phyloP scores from a whole-genome alignment of 2,113 vertebrate species.

The Maccullochella peelii region DNA sequence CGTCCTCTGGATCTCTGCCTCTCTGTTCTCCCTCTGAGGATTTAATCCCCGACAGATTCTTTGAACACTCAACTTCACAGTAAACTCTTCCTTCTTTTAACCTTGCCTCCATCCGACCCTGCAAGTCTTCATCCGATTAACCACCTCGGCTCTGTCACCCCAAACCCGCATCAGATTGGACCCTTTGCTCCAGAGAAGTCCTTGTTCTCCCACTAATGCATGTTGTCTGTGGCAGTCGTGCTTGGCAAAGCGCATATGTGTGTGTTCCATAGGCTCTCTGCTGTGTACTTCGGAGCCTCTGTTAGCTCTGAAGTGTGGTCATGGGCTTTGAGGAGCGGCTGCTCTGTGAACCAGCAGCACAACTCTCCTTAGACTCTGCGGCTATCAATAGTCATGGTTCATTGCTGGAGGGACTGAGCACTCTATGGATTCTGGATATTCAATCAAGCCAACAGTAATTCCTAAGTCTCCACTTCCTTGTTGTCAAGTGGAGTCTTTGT shows the following conservation, averaged over 20 bases:
- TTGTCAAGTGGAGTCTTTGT: conserved; percentile 46
- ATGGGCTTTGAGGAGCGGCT: conserved; percentile 44
- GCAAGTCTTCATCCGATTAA: conserved; percentile 53
- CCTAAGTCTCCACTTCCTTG: conserved; percentile 16
- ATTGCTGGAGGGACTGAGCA: conserved; percentile 22
- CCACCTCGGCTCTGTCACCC: conserved; percentile 45
- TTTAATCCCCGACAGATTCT: conserved; percentile 67
- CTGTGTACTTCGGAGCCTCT: conserved; percentile 25
- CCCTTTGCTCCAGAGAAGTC: conserved; percentile 46
- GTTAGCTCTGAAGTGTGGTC: conserved; percentile 44
- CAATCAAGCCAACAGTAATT: conserved; percentile 38
- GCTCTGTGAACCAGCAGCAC: conserved; percentile 46
- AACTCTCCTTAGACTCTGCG: conserved; percentile 20
- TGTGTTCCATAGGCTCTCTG: conserved; percentile 32
- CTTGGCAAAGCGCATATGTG: conserved; percentile 25
- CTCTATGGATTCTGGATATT: conserved; percentile 56
- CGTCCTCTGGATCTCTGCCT: conserved; percentile 67
- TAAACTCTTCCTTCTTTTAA: conserved; percentile 58
- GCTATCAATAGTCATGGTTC: conserved; percentile 33
- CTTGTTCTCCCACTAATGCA: conserved; percentile 29
- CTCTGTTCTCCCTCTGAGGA: conserved; percentile 51
- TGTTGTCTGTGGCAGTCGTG: conserved; percentile 41
- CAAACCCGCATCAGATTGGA: conserved; percentile 42
- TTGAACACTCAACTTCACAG: conserved; percentile 69
- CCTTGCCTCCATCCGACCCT: conserved; percentile 31